These are phyloP conservation scores for Caenorhabditis remanei DNA, from an alignment of 1,140 invertebrate genomes.

Conservation along the genomic window DNA sequence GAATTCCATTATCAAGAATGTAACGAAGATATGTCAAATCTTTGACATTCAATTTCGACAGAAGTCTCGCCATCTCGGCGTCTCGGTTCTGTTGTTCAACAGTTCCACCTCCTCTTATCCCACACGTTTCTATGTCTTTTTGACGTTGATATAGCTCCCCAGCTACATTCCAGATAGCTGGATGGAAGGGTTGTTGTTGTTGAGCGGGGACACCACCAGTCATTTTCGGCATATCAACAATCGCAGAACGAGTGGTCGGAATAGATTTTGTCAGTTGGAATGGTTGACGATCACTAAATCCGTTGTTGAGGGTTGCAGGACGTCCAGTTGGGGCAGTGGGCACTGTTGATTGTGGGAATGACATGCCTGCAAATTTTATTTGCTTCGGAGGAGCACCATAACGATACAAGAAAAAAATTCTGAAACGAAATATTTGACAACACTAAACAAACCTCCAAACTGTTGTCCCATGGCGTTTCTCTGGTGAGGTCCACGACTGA, in stretches of 20 bases:
- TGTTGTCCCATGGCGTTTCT: background rate
- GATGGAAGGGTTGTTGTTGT: background rate
- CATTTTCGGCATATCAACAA: background rate
- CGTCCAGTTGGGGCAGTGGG: background rate
- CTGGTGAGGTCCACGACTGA: background rate
- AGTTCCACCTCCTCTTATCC: background rate
- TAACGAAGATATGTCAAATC: conserved; percentile 17
- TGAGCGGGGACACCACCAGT: background rate
- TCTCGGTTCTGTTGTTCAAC: background rate
- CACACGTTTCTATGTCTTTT: conserved; percentile 20
- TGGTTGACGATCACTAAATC: background rate
- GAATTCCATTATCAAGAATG: background rate
- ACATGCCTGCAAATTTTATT: background rate
- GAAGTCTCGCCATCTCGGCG: background rate
- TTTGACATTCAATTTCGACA: conserved; percentile 21
- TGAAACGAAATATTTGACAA: background rate
- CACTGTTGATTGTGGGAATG: background rate
- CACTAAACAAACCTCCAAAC: background rate
- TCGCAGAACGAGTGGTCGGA: background rate
- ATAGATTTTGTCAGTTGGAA: background rate
- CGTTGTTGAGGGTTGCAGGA: background rate
- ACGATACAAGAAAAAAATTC: background rate
- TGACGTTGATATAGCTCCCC: conserved; percentile 33
- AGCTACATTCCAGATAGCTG: conserved; percentile 31
- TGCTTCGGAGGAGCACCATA: background rate